Evolutionary conservation across 2,888 invertebrate species (phyloP).

Genomic region (Drepana falcataria): DNA sequence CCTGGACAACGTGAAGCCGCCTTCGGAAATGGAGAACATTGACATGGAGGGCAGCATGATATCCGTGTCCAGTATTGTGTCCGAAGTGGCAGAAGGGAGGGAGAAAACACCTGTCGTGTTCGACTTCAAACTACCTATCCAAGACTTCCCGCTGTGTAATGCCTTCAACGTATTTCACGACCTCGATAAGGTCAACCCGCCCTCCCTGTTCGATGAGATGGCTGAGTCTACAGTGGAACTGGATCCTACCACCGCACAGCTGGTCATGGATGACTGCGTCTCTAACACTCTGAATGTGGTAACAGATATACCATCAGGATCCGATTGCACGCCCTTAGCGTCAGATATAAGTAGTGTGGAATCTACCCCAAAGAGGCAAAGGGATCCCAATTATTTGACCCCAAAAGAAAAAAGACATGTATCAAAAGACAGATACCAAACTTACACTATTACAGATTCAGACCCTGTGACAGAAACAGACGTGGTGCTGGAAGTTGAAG

Average conservation of each 20-base stretch:
- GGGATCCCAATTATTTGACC: conserved; percentile 76
- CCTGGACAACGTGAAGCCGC: conserved; percentile 89
- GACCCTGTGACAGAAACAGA: conserved; percentile 61
- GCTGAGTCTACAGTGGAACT: conserved; percentile 79
- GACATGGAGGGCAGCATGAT: conserved; percentile 91
- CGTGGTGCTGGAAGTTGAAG: conserved; percentile 46
- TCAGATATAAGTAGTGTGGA: conserved; percentile 86
- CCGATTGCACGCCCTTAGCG: conserved; percentile 81
- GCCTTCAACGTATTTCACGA: conserved; percentile 75
- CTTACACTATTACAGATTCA: conserved; percentile 87
- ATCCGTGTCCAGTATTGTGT: conserved; percentile 90
- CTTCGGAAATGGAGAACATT: conserved; percentile 87
- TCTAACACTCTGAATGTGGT: conserved; percentile 78
- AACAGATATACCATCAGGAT: conserved; percentile 75
- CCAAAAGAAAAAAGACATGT: conserved; percentile 87
- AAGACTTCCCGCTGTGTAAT: conserved; percentile 66
- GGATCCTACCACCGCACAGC: conserved; percentile 71
- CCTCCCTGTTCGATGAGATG: conserved; percentile 85
- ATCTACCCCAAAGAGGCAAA: conserved; percentile 84
- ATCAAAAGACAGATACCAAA: conserved; percentile 88
- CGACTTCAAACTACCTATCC: conserved; percentile 77
- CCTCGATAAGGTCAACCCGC: conserved; percentile 84
- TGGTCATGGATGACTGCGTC: conserved; percentile 80
- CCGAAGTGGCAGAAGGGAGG: conserved; percentile 83
- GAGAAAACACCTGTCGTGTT: conserved; percentile 71